These are phyloP conservation scores for Dendronephthya gigantea DNA, from an alignment of 64 coral and sea anemone species.

Conservation along the genomic window DNA sequence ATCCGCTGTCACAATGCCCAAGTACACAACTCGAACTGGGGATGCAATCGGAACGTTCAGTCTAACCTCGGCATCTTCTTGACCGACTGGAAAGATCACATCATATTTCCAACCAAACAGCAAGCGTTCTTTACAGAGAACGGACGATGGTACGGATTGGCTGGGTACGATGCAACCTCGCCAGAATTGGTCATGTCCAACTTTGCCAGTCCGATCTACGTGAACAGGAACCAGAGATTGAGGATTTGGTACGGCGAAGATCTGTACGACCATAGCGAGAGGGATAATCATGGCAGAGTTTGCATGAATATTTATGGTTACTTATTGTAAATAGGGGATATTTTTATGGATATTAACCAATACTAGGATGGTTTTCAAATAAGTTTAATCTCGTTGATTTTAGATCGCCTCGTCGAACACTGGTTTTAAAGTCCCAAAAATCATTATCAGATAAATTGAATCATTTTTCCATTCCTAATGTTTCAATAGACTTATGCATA, in stretches of 20 bases:
- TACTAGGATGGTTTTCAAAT: too few species aligned
- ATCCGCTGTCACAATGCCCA: background rate
- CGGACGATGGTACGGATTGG: background rate
- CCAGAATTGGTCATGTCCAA: background rate
- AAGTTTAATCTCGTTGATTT: too few species aligned
- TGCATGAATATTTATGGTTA: conserved; percentile 30
- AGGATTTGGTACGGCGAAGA: conserved; percentile 44
- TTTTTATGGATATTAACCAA: background rate
- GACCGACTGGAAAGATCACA: background rate
- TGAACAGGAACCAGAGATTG: background rate
- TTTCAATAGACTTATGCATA: too few species aligned
- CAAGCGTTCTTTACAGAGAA: background rate
- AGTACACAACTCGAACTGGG: conserved; percentile 15
- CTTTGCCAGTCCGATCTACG: background rate
- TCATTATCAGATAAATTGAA: too few species aligned
- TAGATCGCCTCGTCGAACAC: too few species aligned
- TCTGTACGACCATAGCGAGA: background rate
- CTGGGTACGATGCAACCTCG: background rate
- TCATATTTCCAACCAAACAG: background rate
- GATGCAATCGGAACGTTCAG: background rate
- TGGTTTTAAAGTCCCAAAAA: too few species aligned
- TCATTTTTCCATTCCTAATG: too few species aligned
- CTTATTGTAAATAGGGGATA: background rate
- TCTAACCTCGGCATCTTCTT: background rate
- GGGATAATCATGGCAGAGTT: conserved; percentile 25